Conservation (phyloP, 2,113 vertebrate species). For the Mesembrinibis cayennensis region DNA sequence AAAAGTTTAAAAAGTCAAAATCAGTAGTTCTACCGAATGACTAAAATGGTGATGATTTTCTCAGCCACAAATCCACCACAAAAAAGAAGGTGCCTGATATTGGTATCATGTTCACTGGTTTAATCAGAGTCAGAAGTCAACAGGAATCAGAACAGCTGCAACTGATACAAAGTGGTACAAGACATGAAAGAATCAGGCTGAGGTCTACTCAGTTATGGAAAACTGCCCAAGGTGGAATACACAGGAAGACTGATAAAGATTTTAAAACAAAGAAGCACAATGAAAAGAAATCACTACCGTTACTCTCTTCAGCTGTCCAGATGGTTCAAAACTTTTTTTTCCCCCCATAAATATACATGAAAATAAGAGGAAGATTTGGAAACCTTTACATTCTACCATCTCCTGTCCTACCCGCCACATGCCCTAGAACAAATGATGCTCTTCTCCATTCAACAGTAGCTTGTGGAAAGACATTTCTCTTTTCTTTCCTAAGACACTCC, state of each 20-base stretch:
- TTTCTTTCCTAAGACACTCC: neutral
- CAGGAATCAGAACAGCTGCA: neutral
- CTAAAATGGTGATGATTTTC: neutral
- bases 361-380: neutral
- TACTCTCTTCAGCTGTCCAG: neutral
- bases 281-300: neutral
- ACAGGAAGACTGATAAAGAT: neutral
- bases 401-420: neutral
- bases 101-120: neutral
- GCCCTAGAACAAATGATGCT: neutral
- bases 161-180: neutral
- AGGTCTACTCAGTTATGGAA: neutral
- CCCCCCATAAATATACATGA: neutral
- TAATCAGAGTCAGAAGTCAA: neutral
- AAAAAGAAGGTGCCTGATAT: neutral
- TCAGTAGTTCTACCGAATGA: neutral
- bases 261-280: neutral
- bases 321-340: neutral
- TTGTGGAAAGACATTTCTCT: neutral
- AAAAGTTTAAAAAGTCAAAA: neutral
- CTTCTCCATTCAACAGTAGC: neutral
- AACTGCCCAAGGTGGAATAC: neutral
- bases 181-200: neutral
- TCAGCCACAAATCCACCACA: neutral
- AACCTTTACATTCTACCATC: neutral